Base-by-base conservation (phyloP, 2,113 vertebrate genomes). In the Etheostoma spectabile region DNA sequence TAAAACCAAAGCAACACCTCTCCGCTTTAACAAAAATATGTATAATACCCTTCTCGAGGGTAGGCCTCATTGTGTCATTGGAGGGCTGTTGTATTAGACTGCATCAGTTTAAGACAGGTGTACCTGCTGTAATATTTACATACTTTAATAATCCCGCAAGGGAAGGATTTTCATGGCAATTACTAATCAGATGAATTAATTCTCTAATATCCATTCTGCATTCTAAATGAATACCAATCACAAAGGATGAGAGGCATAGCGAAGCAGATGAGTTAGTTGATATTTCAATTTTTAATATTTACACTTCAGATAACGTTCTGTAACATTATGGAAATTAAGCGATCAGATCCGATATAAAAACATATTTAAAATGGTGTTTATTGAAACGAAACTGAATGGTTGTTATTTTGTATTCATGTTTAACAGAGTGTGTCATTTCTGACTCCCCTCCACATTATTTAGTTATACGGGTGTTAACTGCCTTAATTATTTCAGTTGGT, bases 261-360 rank as follows among this genome's bases (percentile, higher is more conserved):
- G 2, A 51, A n/a, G 3, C 10, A 18, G 13, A 48, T 10, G 24
- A 35, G 16, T 42, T 24, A 10, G 48, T 33, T 0, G 16, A 65
- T 65, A n/a, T 46, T 55, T 67, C 18, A 10, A 4, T 60, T 68
- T 77, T 19, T 38, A 48, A 77, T 59, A 38, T 24, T 59, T 12
- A 67, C 63, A 49, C 74, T 59, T 35, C 53, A 35, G 7, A 57
- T 57, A 76, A 56, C 61, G 22, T 15, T 3, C 11, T 45, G 61
- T 27, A 46, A 33, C 74, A 55, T 45, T 45, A 21, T 21, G 22
- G n/a, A 48, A 15, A 35, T 15, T 3, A 30, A 61, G 56, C 59
- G 16, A 49, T 14, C 53, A 67, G 5, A 22, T 45, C 16, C 30
- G 35, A 52, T 16, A 12, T 18, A 2, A 35, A 18, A 35, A 35